Conservation (phyloP, 1,140 invertebrate genomes). For the Bombus sylvicola region DNA sequence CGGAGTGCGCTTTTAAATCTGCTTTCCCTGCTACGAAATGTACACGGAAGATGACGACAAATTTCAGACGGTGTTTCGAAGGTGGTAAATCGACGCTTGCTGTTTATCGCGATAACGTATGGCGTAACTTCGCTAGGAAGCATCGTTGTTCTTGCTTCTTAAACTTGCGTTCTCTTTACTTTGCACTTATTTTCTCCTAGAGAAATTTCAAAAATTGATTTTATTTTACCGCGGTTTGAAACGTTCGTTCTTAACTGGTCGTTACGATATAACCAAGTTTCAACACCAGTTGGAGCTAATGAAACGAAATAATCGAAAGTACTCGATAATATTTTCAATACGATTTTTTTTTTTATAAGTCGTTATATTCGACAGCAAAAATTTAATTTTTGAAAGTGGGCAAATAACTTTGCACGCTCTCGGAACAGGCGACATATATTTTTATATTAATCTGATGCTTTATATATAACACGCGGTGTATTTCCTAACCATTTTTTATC, state of each 20-base stretch:
- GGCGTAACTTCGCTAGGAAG: background rate
- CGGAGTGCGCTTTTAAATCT: conserved; percentile 44
- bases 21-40: background rate
- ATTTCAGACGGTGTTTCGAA: background rate
- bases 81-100: background rate
- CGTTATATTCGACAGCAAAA: background rate
- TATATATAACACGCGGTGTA: background rate
- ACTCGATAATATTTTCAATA: too few species aligned
- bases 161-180: too few species aligned
- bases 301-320: too few species aligned
- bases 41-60: background rate
- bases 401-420: background rate
- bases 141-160: background rate
- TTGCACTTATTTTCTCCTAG: too few species aligned
- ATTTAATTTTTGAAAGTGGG: background rate
- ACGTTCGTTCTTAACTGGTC: too few species aligned
- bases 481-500: background rate
- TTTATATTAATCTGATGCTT: background rate
- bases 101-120: background rate
- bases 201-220: too few species aligned
- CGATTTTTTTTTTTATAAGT: too few species aligned
- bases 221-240: too few species aligned
- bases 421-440: background rate
- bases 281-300: too few species aligned
- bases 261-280: too few species aligned